These are phyloP conservation scores for Sterna hirundo DNA, from an alignment of 2,113 vertebrate genomes.

Conservation along the genomic window DNA sequence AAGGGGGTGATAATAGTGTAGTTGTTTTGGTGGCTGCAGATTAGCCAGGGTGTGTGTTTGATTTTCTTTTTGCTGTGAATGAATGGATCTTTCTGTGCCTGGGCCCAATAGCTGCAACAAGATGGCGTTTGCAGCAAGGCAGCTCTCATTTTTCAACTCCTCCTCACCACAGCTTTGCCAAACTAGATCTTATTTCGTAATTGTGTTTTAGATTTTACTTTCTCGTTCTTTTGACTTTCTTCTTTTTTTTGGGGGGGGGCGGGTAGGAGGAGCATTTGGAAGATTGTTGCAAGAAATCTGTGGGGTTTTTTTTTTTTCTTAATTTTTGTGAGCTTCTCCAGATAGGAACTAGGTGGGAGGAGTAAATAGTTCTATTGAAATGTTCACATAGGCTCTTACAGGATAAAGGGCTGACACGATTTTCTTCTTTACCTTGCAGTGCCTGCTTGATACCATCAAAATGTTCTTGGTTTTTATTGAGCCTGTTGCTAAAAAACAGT, in stretches of 20 bases:
- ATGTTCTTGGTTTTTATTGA: neutral
- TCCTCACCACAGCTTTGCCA: slow-evolving; percentile 56
- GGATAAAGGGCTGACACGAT: neutral
- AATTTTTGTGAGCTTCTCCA: neutral
- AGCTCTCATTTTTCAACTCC: slow-evolving; percentile 67
- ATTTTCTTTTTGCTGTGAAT: slow-evolving; percentile 70
- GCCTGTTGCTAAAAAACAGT: neutral
- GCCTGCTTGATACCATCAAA: neutral
- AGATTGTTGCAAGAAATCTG: neutral
- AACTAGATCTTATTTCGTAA: slow-evolving; percentile 55
- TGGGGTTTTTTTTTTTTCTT: neutral
- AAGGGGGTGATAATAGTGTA: neutral
- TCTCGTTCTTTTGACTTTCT: neutral
- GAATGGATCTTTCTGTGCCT: slow-evolving; percentile 78
- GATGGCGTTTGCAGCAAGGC: slow-evolving; percentile 78
- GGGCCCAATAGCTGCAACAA: slow-evolving; percentile 78
- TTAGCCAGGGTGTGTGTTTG: slow-evolving; percentile 46
- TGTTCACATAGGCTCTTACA: neutral
- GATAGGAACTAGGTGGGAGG: slow-evolving; percentile 54
- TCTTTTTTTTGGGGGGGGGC: neutral
- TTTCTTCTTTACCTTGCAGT: neutral
- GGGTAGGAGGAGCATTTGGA: neutral
- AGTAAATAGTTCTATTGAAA: slow-evolving; percentile 53
- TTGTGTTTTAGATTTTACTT: slow-evolving; percentile 44
- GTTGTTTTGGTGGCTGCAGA: slow-evolving; percentile 40